These are phyloP conservation scores for Rhineura floridana DNA, from an alignment of 2,113 vertebrate genomes.

Conservation along the genomic window DNA sequence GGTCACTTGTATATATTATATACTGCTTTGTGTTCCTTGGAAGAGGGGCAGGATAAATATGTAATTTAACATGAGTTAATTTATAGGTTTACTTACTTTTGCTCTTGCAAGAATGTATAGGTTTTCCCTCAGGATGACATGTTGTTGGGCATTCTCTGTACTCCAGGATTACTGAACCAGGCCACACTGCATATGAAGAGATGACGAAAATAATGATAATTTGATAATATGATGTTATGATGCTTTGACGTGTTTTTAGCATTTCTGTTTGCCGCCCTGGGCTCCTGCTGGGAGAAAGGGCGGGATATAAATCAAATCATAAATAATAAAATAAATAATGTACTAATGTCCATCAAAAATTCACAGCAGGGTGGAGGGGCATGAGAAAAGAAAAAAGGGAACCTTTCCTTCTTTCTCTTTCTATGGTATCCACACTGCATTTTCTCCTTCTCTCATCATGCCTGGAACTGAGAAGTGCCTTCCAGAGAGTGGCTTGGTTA, in stretches of 20 bases:
- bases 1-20: not conserved
- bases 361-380: not conserved
- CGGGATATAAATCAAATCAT: no score
- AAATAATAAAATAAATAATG: no score
- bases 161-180: not conserved
- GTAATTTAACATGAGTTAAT: not conserved
- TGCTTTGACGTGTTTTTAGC: no score
- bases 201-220: not conserved
- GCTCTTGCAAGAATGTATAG: not conserved
- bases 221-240: no score
- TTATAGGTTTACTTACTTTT: not conserved
- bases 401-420: no score
- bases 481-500: not conserved
- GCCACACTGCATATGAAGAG: not conserved
- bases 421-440: not conserved
- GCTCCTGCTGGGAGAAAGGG: no score
- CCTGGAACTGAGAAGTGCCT: not conserved
- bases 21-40: not conserved
- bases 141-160: not conserved
- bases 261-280: no score
- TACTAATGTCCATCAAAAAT: not conserved
- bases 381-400: no score
- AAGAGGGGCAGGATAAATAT: not conserved
- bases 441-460: not conserved
- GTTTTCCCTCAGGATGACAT: not conserved